Base-by-base conservation (phyloP, 2,888 invertebrate genomes). In the Listrodromus nycthemerus region DNA sequence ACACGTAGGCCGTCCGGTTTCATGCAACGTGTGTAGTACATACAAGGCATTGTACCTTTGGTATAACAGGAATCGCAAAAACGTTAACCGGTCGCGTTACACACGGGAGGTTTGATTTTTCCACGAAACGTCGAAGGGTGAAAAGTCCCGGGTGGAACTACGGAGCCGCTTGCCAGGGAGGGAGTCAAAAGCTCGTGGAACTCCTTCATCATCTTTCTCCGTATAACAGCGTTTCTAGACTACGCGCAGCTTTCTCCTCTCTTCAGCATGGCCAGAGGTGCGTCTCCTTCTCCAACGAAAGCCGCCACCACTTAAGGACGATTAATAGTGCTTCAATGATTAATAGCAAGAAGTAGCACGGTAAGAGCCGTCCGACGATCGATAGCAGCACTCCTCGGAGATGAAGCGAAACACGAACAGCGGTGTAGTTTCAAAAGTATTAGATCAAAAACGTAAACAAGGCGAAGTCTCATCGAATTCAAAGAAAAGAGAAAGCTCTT, bases 291-390 rank as follows among this genome's bases (percentile, higher is more conserved):
- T 82, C 83, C 21, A 24, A 45, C 71, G 75, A 71, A 55, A 83
- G 79, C 78, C 80, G 61, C 82, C 50, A 74, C 86, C 85, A 89
- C 89, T 90, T 88, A 89, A 87, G 84, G 65, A 89, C 89, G 90
- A 90, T 90, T 90, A 90, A 90, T 89, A 89, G 89, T 83, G 82
- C 81, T 70, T 48, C 78, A 45, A 88, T 89, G 89, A 89, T 90
- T 90, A 89, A 90, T 89, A 87, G 77, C 70, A 66, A 73, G 74
- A 84, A 77, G 82, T 63, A 73, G 61, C 30, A 55, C 74, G 82
- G 81, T 86, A 84, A 86, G 87, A 85, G 85, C 86, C 61, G 70
- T 13, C 48, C 70, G 66, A 69, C 79, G 87, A 85, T 89, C 84
- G 87, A 87, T 87, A 83, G 58, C 74, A 63, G 10, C 55, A 21